These are phyloP conservation scores for Chaetops frenatus DNA, from an alignment of 2,113 vertebrate species.

Conservation along the genomic window DNA sequence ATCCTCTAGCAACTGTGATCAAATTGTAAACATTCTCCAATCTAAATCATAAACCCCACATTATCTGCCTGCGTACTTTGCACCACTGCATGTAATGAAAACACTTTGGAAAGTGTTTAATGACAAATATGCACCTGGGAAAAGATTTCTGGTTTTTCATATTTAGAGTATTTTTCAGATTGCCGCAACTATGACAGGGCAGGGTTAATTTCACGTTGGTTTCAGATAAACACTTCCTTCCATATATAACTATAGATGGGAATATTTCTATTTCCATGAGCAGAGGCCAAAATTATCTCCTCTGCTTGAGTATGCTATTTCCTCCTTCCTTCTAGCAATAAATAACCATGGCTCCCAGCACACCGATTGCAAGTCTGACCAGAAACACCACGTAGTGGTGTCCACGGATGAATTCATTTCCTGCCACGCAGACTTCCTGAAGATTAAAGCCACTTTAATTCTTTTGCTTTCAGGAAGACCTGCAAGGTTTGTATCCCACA, in stretches of 20 bases:
- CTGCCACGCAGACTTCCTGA: neutral
- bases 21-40: neutral
- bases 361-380: neutral
- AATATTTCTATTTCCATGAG: neutral
- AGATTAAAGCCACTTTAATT: neutral
- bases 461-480: neutral
- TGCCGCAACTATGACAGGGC: neutral
- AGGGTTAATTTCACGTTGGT: neutral
- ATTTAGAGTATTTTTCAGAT: neutral
- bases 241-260: neutral
- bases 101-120: neutral
- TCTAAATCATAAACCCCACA: neutral
- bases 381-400: fast-evolving
- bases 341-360: neutral
- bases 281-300: neutral
- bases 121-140: neutral
- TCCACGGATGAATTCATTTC: neutral
- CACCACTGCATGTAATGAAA: neutral
- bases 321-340: neutral
- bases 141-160: neutral
- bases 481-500: neutral
- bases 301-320: neutral
- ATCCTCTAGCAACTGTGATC: neutral
- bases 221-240: neutral
- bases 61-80: neutral